phyloP scores from a whole-genome alignment of 2,888 invertebrate species.

The Amiota communis region DNA sequence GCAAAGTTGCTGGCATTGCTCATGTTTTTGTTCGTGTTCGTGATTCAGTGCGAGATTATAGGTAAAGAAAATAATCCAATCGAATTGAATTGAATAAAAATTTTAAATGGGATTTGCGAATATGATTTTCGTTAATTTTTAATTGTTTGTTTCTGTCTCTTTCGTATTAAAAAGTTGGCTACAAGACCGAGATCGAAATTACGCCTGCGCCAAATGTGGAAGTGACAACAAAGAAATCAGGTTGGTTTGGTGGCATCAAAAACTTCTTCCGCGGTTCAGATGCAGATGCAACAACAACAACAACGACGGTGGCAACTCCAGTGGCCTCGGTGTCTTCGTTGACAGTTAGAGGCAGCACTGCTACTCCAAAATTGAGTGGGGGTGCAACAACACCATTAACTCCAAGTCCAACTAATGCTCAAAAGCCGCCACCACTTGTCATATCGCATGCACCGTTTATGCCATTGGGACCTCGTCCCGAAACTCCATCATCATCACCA shows the following conservation, averaged over 20 bases:
- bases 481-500: conserved; percentile 66
- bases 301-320: conserved; percentile 41
- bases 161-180: conserved; percentile 52
- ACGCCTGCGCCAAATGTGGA: conserved; percentile 63
- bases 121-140: neutral
- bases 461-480: conserved; percentile 68
- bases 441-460: conserved; percentile 64
- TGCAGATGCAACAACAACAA: conserved; percentile 46
- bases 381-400: conserved; percentile 19
- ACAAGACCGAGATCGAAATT: conserved; percentile 64
- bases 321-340: conserved; percentile 24
- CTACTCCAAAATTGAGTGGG: conserved; percentile 8
- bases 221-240: conserved; percentile 61
- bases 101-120: neutral
- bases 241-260: conserved; percentile 69
- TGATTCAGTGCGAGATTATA: conserved; percentile 60
- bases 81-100: too few relatives aligned
- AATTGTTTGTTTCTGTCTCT: neutral
- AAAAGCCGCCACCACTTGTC: conserved; percentile 62
- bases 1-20: conserved; percentile 51
- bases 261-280: conserved; percentile 61
- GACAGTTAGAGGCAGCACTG: too few relatives aligned
- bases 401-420: neutral
- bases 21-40: conserved; percentile 48
- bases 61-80: conserved; percentile 52